Base-by-base conservation (phyloP, 2,113 vertebrate genomes). In the Kryptolebias marmoratus region DNA sequence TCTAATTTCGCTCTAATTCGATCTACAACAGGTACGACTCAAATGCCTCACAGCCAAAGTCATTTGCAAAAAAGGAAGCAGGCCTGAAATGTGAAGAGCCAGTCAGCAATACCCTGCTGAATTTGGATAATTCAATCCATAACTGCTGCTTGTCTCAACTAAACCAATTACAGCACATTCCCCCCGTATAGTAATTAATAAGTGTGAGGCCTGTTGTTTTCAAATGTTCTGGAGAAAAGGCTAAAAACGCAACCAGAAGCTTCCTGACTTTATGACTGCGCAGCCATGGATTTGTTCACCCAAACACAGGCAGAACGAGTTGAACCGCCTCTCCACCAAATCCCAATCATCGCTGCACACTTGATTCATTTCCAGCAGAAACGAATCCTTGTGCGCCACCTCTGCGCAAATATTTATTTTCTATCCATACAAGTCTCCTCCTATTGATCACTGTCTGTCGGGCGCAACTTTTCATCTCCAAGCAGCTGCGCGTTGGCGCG, bases 101-200 rank as follows among this genome's bases (percentile, higher is more conserved):
- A 94, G 94, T 95, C 94, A 94, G 95, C 94, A 96, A 96, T 96
- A 96, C 94, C 95, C 95, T 93, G 94, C 94, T 95, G 94, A 96
- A 95, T 95, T 95, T 95, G 94, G 90, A 93, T 97, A 96, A 97
- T 96, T 97, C 94, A 95, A 95, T 95, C 95, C 95, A 95, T 95
- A 96, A 95, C 95, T 93, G 95, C 94, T 83, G 82, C 81, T 96
- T 94, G 94, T 96, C 96, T 95, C 92, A 94, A 94, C 95, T 96
- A 95, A 96, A 97, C 93, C 95, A 96, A 96, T 97, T 96, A 96
- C 94, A 96, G 93, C 95, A 94, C 88, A 95, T 96, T 96, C n/a
- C 16, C 50, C 92, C 91, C 93, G 91, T 94, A 93, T 94, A 94
- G 95, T 96, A 96, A 96, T 97, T 96, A 95, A 96, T 95, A 95